A percentile compares a stretch with the other conserved stretches of the same genome.
Evolutionary conservation across 1,140 invertebrate genomes (phyloP).

Genomic region (Diorhabda elongata): DNA sequence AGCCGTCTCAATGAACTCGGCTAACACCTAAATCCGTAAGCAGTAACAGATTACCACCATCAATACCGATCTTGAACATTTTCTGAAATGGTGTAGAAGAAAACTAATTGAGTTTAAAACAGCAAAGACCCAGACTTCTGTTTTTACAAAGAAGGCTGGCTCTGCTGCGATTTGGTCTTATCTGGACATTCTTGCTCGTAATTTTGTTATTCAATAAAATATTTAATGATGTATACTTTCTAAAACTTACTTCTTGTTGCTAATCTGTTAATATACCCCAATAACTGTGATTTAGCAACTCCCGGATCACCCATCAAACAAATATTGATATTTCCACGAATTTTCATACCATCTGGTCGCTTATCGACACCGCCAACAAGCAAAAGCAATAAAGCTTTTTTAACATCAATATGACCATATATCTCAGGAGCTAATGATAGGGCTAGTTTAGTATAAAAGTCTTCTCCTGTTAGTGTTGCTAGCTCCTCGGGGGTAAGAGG

Average conservation of each 20-base stretch:
- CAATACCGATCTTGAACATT: no score
- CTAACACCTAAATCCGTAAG: no score
- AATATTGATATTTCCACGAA: slow-evolving; percentile 94
- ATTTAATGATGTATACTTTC: no score
- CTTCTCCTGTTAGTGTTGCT: slow-evolving; percentile 69
- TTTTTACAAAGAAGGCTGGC: no score
- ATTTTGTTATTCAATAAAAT: no score
- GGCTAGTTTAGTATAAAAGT: slow-evolving; percentile 92
- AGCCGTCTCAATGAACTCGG: no score
- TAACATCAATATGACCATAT: slow-evolving; percentile 97
- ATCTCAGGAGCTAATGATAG: slow-evolving; percentile 96
- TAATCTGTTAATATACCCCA: slow-evolving; percentile 92
- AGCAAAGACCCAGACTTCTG: no score
- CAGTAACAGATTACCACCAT: no score
- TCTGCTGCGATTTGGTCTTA: no score
- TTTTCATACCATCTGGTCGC: slow-evolving; percentile 78
- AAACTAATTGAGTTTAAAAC: no score
- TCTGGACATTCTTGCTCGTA: no score
- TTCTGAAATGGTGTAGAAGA: no score
- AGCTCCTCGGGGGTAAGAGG: slow-evolving; percentile 81
- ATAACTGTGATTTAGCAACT: slow-evolving; percentile 96
- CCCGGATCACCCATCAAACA: slow-evolving; percentile 99
- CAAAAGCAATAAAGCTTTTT: slow-evolving; percentile 91
- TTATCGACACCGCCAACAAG: slow-evolving; percentile 95
- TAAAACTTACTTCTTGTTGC: slow-evolving; percentile 71